phyloP scores from a whole-genome alignment of 2,113 vertebrate species.

The Empidonax alnorum region DNA sequence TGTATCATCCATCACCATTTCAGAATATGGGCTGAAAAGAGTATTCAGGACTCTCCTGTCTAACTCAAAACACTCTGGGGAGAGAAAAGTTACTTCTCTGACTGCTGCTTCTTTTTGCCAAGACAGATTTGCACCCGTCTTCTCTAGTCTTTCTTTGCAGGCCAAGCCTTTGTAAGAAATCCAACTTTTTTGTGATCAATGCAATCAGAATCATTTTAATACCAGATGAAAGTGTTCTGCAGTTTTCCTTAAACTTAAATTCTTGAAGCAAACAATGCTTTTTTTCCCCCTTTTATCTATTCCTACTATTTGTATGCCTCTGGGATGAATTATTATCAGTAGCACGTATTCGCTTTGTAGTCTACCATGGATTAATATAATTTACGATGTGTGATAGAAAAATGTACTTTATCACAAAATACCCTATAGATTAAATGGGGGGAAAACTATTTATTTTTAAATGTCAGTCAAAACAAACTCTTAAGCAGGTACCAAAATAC shows the following conservation, averaged over 20 bases:
- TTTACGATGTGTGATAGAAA: not conserved
- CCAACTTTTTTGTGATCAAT: conserved; percentile 16
- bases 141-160: conserved; percentile 29
- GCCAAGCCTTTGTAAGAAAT: conserved; percentile 41
- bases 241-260: not conserved
- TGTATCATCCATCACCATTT: conserved; percentile 23
- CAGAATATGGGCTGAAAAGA: conserved; percentile 21
- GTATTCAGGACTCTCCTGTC: not conserved
- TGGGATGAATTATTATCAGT: not conserved
- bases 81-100: conserved; percentile 14
- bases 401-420: not conserved
- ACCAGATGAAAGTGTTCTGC: not conserved
- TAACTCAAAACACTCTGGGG: not conserved
- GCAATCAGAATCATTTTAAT: not conserved
- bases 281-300: not conserved
- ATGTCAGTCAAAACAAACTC: not conserved
- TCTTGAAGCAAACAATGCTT: not conserved
- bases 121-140: conserved; percentile 9
- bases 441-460: not conserved
- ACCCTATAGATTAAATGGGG: not conserved
- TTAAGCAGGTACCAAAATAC: not conserved
- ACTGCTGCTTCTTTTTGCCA: conserved; percentile 34
- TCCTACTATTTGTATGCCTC: not conserved
- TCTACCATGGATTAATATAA: not conserved
- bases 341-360: not conserved